phyloP scores from a whole-genome alignment of 2,113 vertebrate genomes.

The Epinephelus lanceolatus region DNA sequence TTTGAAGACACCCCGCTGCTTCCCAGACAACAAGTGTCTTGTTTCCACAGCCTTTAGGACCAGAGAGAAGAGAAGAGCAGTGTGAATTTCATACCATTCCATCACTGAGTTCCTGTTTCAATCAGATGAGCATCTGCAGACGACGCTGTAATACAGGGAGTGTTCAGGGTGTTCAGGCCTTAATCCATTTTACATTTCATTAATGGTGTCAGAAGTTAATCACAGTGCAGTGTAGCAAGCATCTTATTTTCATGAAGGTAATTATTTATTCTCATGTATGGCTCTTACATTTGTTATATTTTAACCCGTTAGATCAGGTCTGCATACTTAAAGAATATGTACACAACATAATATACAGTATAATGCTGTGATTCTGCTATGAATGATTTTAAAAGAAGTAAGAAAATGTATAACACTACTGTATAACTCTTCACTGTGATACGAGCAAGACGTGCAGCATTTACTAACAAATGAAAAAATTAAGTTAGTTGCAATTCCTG shows the following conservation, averaged over 20 bases:
- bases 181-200: slow-evolving; percentile 16
- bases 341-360: not conserved
- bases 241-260: slow-evolving; percentile 43
- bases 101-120: not conserved
- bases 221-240: slow-evolving; percentile 23
- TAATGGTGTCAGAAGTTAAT: not conserved
- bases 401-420: not conserved
- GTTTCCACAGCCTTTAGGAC: not conserved
- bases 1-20: slow-evolving; percentile 44
- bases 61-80: not conserved
- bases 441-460: not conserved
- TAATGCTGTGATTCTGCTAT: not conserved
- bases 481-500: not conserved
- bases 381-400: slow-evolving; percentile 41
- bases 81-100: not conserved
- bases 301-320: slow-evolving; percentile 7
- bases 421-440: slow-evolving; percentile 4
- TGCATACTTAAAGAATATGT: not conserved
- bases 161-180: slow-evolving; percentile 9
- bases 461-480: slow-evolving; percentile 4
- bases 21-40: not conserved
- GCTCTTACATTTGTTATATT: slow-evolving; percentile 46
- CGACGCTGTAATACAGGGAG: not conserved
- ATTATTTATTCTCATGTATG: slow-evolving; percentile 53
- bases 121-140: not conserved